Evolutionary conservation across 2,113 vertebrate species (phyloP).

Genomic region (Conger conger): DNA sequence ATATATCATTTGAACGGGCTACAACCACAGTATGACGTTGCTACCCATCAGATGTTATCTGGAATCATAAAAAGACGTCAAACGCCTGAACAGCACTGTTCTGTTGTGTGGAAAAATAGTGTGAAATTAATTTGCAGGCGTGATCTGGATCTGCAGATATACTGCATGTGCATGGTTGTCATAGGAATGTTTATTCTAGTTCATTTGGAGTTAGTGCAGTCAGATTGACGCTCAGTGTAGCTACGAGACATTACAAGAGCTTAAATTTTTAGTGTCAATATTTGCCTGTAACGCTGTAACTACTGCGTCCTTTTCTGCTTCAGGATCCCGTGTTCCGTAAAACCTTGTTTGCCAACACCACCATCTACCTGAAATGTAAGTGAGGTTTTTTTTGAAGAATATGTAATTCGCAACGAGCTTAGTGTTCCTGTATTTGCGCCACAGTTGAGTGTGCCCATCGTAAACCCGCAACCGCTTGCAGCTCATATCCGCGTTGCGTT

Average conservation of each 20-base stretch:
- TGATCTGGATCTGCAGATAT: background rate
- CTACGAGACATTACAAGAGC: background rate
- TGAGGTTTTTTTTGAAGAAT: slow-evolving; percentile 10
- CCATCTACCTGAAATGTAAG: slow-evolving; percentile 71
- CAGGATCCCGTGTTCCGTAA: slow-evolving; percentile 64
- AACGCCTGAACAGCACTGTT: too few species aligned
- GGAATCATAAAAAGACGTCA: too few species aligned
- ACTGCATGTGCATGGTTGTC: background rate
- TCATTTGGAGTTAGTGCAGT: background rate
- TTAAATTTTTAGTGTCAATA: background rate
- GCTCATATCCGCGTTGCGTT: background rate
- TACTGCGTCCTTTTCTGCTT: slow-evolving; percentile 48
- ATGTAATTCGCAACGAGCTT: too few species aligned
- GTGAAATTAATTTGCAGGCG: background rate
- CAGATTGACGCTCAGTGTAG: background rate
- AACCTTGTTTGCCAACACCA: slow-evolving; percentile 70
- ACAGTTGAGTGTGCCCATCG: background rate
- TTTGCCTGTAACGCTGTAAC: background rate
- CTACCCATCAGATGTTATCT: too few species aligned
- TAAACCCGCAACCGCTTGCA: background rate
- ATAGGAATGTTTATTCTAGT: background rate
- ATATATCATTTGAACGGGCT: too few species aligned
- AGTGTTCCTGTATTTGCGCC: background rate
- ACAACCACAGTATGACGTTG: too few species aligned
- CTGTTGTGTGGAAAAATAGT: too few species aligned